phyloP scores from a whole-genome alignment of 2,888 invertebrate species.

The Chalcosyrphus nemorum region DNA sequence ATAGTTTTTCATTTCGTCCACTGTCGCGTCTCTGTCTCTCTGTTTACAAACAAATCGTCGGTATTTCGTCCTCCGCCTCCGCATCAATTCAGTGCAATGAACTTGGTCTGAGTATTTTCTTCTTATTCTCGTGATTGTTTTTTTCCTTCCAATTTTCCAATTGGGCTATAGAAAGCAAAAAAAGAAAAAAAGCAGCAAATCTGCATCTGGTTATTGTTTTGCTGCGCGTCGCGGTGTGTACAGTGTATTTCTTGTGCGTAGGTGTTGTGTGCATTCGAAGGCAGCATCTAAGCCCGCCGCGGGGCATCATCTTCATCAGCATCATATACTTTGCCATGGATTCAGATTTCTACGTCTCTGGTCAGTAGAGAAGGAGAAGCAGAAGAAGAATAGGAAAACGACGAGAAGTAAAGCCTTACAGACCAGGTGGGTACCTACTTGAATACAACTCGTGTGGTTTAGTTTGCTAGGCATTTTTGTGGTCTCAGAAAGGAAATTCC shows the following conservation, averaged over 20 bases:
- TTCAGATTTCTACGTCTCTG: slow-evolving; percentile 47
- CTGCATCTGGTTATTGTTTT: slow-evolving; percentile 34
- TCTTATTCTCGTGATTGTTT: slow-evolving; percentile 7
- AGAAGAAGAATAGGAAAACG: neutral
- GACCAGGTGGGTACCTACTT: slow-evolving; percentile 39
- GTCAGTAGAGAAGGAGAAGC: slow-evolving; percentile 28
- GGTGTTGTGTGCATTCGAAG: slow-evolving; percentile 51
- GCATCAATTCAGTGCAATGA: slow-evolving; percentile 63
- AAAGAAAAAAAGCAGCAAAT: slow-evolving; percentile 14
- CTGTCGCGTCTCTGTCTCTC: slow-evolving; percentile 35
- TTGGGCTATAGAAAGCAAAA: neutral
- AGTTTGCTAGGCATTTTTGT: neutral
- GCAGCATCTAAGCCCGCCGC: slow-evolving; percentile 27
- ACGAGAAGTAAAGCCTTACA: slow-evolving; percentile 32
- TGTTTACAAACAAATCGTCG: slow-evolving; percentile 66
- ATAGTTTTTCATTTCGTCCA: slow-evolving; percentile 7
- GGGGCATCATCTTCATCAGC: slow-evolving; percentile 45
- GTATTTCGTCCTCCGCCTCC: neutral
- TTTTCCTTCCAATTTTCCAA: slow-evolving; percentile 22
- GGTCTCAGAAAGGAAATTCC: slow-evolving; percentile 36
- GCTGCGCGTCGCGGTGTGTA: neutral
- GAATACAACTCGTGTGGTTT: too few species aligned
- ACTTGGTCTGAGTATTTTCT: slow-evolving; percentile 25
- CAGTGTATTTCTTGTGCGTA: slow-evolving; percentile 48
- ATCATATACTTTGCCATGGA: slow-evolving; percentile 31